Base-by-base conservation (phyloP, 2,888 invertebrate genomes). In the Caenorhabditis imperialis region DNA sequence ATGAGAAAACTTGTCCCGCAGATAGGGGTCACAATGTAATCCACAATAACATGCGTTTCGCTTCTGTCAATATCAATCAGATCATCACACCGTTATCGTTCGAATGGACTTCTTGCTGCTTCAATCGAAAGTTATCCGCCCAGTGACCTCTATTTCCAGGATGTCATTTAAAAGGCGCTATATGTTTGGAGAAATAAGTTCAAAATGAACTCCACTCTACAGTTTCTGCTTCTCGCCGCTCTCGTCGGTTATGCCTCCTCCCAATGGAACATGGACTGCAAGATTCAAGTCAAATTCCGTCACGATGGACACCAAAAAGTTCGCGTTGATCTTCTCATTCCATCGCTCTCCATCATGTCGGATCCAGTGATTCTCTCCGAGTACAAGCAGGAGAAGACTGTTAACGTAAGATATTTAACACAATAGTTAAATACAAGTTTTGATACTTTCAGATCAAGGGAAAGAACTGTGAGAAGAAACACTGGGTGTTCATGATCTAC, bases 381-480 rank as follows among this genome's bases (percentile, higher is more conserved):
- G 6, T 75, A 23, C 40, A 75, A 71, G 20, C 51, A 70, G 27
- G 70, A 71, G 40, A 75, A 75, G 50, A 45, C 50, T 37, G 75
- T 75, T 8, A 57, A 75, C 7, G 74, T 74, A 27, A 38, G 74
- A 45, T 48, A 22, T 30, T 18, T 14, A n/a, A 12, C n/a, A 25
- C 23, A n/a, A n/a, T n/a, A n/a, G n/a, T 23, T 10, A 18, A 37
- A 55, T 37, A 22, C 25, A 30, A 33, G 35, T 18, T 18, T 23
- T 23, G 1, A 18, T 1, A 37, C 25, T 53, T 61, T 8, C 51
- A 75, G 75, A 69, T 77, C 54, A 73, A 69, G 48, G 77, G 77
- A 60, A 67, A 70, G 48, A 63, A 73, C 67, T 79, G 79, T 33
- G 79, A 79, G 47, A 55, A 57, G 45, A 79, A 79, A 45, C 77